Evolutionary conservation across 2,888 invertebrate species (phyloP).

Genomic region (Tenthredo notha): DNA sequence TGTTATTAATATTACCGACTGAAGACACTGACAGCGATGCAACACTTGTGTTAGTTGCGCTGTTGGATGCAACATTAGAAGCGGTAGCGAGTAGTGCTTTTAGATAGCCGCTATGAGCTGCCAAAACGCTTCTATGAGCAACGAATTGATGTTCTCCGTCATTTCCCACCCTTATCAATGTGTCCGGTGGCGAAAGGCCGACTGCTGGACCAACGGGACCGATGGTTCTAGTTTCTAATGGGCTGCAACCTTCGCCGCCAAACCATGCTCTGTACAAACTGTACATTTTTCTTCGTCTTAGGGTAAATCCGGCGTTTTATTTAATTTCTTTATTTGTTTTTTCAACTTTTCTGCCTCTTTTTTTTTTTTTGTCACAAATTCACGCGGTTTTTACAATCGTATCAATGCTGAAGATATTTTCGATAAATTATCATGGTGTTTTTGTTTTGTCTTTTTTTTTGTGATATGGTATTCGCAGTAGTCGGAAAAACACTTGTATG

Average conservation of each 20-base stretch:
- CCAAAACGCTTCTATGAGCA: constrained; percentile 84
- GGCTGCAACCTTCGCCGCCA: constrained; percentile 69
- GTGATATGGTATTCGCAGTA: neutral
- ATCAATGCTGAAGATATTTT: neutral
- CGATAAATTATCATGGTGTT: neutral
- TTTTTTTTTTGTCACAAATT: neutral
- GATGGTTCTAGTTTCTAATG: constrained; percentile 64
- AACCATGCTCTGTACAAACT: constrained; percentile 79
- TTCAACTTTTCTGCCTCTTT: too few relatives aligned
- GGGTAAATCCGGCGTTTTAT: neutral
- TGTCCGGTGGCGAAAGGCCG: constrained; percentile 81
- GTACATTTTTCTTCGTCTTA: constrained; percentile 75
- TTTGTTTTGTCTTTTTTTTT: too few relatives aligned
- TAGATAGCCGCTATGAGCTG: constrained; percentile 86
- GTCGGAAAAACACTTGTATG: neutral
- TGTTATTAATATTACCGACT: constrained; percentile 70
- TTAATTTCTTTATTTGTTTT: too few relatives aligned
- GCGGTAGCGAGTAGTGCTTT: constrained; percentile 82
- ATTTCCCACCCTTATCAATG: constrained; percentile 83
- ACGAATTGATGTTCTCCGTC: constrained; percentile 84
- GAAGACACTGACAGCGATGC: constrained; percentile 75
- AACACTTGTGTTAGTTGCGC: constrained; percentile 59
- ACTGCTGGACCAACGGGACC: constrained; percentile 62
- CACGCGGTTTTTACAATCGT: neutral
- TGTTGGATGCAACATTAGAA: constrained; percentile 15